Conservation (phyloP, 2,797 vertebrate species). For the Rhynchotus rufescens region DNA sequence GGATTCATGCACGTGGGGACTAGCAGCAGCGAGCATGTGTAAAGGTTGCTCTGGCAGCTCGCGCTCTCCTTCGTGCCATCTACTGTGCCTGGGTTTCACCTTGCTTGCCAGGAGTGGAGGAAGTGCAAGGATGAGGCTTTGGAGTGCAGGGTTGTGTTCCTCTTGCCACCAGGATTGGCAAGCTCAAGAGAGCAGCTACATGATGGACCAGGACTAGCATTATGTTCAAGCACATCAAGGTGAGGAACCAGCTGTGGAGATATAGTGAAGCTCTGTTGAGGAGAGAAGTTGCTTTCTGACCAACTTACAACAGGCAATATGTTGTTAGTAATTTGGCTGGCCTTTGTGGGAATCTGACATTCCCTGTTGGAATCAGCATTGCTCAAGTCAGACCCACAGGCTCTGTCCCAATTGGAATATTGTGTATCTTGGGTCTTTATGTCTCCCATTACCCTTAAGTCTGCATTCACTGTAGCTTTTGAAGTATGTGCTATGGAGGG, state of each 20-base stretch:
- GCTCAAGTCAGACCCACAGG: neutral
- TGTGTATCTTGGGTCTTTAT: neutral
- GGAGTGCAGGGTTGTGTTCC: neutral
- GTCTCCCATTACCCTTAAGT: neutral
- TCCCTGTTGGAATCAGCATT: slow-evolving; percentile 27
- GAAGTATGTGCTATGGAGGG: neutral
- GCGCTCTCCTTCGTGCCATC: neutral
- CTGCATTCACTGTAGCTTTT: neutral
- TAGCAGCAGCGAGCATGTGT: neutral
- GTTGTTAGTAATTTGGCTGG: slow-evolving; percentile 47
- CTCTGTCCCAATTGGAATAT: neutral
- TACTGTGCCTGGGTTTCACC: neutral
- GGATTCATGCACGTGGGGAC: neutral
- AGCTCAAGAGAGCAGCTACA: neutral
- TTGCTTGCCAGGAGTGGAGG: neutral
- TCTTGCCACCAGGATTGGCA: neutral
- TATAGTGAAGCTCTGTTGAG: neutral
- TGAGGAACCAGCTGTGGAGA: neutral
- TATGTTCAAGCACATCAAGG: neutral
- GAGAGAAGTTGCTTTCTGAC: neutral
- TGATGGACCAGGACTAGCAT: neutral
- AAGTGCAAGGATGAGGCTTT: neutral
- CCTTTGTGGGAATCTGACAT: slow-evolving; percentile 19
- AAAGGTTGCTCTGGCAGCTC: neutral
- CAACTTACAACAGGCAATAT: neutral